phyloP scores from a whole-genome alignment of 2,888 invertebrate species.

The Drosophila cracens region DNA sequence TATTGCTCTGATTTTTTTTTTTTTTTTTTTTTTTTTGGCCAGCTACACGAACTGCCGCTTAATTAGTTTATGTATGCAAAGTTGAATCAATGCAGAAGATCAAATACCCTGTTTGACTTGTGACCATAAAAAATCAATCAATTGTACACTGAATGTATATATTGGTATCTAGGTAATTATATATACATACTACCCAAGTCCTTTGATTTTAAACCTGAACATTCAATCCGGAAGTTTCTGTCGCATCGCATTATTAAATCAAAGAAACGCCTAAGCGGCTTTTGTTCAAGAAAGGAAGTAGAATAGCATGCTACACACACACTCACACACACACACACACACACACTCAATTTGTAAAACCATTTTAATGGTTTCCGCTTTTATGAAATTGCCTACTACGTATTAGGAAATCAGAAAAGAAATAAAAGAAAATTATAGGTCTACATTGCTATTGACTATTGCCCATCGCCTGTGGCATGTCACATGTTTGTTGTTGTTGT shows the following conservation, averaged over 20 bases:
- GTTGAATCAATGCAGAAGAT: not conserved
- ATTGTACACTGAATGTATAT: not conserved
- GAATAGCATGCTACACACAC: slow-evolving; percentile 50
- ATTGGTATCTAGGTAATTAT: not conserved
- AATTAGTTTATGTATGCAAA: slow-evolving; percentile 54
- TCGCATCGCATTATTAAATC: slow-evolving; percentile 44
- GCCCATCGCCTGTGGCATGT: slow-evolving; percentile 57
- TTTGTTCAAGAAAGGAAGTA: slow-evolving; percentile 76
- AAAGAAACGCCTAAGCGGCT: slow-evolving; percentile 63
- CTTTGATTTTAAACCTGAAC: not conserved
- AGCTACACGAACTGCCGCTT: slow-evolving; percentile 47
- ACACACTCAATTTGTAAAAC: slow-evolving; percentile 47
- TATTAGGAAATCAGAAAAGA: slow-evolving; percentile 27
- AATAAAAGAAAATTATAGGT: slow-evolving; percentile 75
- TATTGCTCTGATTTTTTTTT: not conserved
- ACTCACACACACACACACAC: not conserved
- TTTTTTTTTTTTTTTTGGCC: slow-evolving; percentile 8
- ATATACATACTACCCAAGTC: not conserved
- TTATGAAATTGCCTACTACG: slow-evolving; percentile 58
- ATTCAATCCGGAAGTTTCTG: slow-evolving; percentile 70
- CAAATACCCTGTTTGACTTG: slow-evolving; percentile 7
- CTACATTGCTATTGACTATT: slow-evolving; percentile 58
- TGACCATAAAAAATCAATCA: not conserved
- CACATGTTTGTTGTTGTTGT: slow-evolving; percentile 31
- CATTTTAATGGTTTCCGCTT: slow-evolving; percentile 79